A percentile compares a stretch with the other conserved stretches of the same genome.
Evolutionary conservation across 2,113 vertebrate genomes (phyloP).

Genomic region (Agelaius tricolor): DNA sequence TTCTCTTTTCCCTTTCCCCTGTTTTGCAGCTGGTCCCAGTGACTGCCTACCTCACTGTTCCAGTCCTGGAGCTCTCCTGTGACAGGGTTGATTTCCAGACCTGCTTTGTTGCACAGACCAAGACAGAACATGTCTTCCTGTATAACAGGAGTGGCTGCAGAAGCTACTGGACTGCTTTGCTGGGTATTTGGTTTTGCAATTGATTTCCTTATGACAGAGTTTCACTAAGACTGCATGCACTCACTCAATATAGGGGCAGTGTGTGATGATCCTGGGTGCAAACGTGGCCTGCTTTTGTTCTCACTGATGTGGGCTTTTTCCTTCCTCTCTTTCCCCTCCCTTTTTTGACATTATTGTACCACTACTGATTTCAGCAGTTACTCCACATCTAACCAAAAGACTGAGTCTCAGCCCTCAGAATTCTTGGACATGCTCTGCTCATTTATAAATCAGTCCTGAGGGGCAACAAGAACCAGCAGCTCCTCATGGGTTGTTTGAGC

Average conservation of each 20-base stretch:
- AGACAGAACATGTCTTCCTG: slow-evolving; percentile 74
- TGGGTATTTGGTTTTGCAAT: slow-evolving; percentile 71
- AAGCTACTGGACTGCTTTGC: slow-evolving; percentile 81
- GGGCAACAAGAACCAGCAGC: not conserved
- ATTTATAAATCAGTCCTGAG: not conserved
- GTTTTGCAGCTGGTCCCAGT: slow-evolving; percentile 81
- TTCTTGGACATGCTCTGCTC: not conserved
- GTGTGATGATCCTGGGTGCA: not conserved
- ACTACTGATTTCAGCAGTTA: not conserved
- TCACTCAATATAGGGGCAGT: not conserved
- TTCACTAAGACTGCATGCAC: not conserved
- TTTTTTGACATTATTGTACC: not conserved
- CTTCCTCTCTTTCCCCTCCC: not conserved
- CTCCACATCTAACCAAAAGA: not conserved
- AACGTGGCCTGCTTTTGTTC: not conserved
- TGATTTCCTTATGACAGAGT: not conserved
- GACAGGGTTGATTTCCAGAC: slow-evolving; percentile 80
- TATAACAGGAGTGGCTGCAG: slow-evolving; percentile 75
- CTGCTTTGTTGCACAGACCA: slow-evolving; percentile 79
- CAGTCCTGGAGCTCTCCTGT: slow-evolving; percentile 79
- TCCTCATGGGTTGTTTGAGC: not conserved
- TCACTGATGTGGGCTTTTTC: not conserved
- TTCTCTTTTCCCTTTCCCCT: not conserved
- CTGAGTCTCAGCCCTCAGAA: not conserved
- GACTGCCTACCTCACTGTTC: slow-evolving; percentile 74